Conservation (phyloP, 2,113 vertebrate genomes). For the Gallinago paraguaiae region DNA sequence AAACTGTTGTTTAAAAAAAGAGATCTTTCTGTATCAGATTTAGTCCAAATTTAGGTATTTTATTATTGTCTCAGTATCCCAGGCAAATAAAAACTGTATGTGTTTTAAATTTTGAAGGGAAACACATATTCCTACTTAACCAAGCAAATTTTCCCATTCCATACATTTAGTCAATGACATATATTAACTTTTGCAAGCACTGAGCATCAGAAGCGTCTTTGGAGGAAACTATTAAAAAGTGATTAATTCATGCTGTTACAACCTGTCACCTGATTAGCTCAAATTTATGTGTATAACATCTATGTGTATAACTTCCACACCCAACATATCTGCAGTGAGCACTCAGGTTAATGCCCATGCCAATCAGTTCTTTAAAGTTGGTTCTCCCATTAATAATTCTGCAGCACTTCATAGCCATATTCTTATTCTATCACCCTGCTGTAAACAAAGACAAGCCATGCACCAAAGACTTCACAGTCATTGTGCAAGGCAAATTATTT, state of each 20-base stretch:
- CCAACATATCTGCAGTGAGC: not conserved
- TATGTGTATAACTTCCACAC: not conserved
- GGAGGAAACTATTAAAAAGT: not conserved
- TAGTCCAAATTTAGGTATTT: not conserved
- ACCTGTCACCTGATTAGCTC: not conserved
- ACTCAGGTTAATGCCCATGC: not conserved
- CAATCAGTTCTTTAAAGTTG: not conserved
- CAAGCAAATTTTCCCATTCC: not conserved
- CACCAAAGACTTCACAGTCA: not conserved
- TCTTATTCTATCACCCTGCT: accelerated
- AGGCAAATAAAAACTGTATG: not conserved
- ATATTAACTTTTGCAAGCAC: not conserved
- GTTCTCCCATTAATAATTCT: not conserved
- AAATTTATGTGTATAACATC: not conserved
- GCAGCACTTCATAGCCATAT: not conserved
- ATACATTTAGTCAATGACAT: not conserved
- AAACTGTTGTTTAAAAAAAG: not conserved
- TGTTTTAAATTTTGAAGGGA: not conserved
- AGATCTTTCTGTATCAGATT: not conserved
- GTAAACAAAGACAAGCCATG: not conserved
- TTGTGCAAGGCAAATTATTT: not conserved
- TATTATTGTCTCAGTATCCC: not conserved
- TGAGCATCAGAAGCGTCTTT: not conserved
- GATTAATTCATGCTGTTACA: not conserved
- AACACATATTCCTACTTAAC: not conserved